A percentile compares a stretch with the other conserved stretches of the same genome.
phyloP scores from a whole-genome alignment of 2,888 invertebrate species.

The Baronia brevicornis region DNA sequence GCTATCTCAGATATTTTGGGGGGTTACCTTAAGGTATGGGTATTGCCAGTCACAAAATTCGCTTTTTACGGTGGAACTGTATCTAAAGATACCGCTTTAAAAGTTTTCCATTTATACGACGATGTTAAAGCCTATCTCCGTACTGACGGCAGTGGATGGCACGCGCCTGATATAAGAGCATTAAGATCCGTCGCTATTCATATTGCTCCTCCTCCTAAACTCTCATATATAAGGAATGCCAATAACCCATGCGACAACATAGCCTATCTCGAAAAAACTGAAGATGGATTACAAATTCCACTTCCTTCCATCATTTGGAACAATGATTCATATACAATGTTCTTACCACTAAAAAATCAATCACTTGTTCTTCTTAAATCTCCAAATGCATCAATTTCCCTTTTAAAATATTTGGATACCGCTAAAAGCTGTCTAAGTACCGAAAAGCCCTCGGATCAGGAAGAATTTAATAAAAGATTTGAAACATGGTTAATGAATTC shows the following conservation, averaged over 20 bases:
- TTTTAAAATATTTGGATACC: constrained; percentile 75
- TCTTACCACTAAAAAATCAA: constrained; percentile 73
- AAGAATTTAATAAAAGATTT: constrained; percentile 67
- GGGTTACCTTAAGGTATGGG: constrained; percentile 76
- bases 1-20: constrained; percentile 72
- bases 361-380: constrained; percentile 36
- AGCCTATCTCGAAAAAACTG: constrained; percentile 43
- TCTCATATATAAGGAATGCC: constrained; percentile 23
- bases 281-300: constrained; percentile 50
- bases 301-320: constrained; percentile 77
- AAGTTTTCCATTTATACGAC: constrained; percentile 71
- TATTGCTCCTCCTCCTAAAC: constrained; percentile 26
- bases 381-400: constrained; percentile 39
- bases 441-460: constrained; percentile 40
- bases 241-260: constrained; percentile 39
- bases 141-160: constrained; percentile 78
- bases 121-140: constrained; percentile 73
- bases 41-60: constrained; percentile 75
- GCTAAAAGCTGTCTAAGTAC: constrained; percentile 67
- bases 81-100: constrained; percentile 68
- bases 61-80: constrained; percentile 79
- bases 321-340: constrained; percentile 69
- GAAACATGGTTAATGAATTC: constrained; percentile 70
- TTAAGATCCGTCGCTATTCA: constrained; percentile 37
- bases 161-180: constrained; percentile 32